These are phyloP conservation scores for Emmelina monodactyla DNA, from an alignment of 2,888 invertebrate species.

Conservation along the genomic window DNA sequence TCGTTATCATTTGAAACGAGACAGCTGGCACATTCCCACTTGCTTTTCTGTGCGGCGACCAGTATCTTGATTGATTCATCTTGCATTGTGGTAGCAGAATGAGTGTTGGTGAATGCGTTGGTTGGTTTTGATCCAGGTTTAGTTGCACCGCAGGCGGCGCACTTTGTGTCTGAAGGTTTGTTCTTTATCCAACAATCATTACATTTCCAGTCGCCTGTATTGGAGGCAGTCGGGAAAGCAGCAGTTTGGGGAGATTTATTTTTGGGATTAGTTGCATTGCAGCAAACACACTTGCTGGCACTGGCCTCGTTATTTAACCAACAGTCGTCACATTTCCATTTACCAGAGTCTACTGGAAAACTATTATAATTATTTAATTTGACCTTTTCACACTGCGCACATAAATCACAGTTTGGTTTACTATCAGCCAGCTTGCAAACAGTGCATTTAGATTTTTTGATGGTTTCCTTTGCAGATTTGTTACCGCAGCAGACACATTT, in stretches of 20 bases:
- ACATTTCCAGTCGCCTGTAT: constrained; percentile 26
- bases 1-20: constrained; percentile 35
- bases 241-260: not conserved
- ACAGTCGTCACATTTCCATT: constrained; percentile 38
- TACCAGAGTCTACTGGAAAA: constrained; percentile 21
- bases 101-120: not conserved
- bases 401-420: constrained; percentile 32
- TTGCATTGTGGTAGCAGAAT: constrained; percentile 5
- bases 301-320: constrained; percentile 23
- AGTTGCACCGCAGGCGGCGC: constrained; percentile 30
- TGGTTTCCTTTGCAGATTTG: constrained; percentile 13
- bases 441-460: constrained; percentile 13
- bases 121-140: constrained; percentile 20
- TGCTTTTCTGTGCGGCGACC: constrained; percentile 25
- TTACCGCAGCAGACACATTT: constrained; percentile 29
- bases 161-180: constrained; percentile 26
- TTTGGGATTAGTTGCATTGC: constrained; percentile 21
- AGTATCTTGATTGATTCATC: constrained; percentile 23
- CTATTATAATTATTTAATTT: too few species aligned
- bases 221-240: not conserved
- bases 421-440: constrained; percentile 25
- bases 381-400: constrained; percentile 32
- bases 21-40: constrained; percentile 44
- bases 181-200: constrained; percentile 36
- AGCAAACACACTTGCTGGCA: constrained; percentile 32